These are phyloP conservation scores for Cheilosia urbana DNA, from an alignment of 2,888 invertebrate species.

Conservation along the genomic window DNA sequence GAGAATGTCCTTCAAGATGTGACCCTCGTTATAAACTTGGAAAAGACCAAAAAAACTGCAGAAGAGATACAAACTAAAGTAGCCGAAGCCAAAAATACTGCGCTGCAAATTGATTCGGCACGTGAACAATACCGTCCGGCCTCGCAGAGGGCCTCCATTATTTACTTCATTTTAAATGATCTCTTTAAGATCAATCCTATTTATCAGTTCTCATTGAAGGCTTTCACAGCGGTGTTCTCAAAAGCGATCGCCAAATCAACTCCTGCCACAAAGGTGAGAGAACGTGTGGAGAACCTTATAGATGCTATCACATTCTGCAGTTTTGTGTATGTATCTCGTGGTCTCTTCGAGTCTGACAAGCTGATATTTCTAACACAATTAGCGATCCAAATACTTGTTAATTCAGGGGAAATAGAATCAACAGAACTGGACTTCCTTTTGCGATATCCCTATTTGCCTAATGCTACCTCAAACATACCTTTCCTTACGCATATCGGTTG, in stretches of 20 bases:
- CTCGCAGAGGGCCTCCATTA: conserved; percentile 92
- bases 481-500: conserved; percentile 92
- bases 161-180: conserved; percentile 97
- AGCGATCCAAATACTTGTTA: conserved; percentile 88
- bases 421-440: conserved; percentile 94
- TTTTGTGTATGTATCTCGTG: conserved; percentile 94
- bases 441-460: conserved; percentile 91
- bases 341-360: conserved; percentile 96
- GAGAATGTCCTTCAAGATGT: conserved; percentile 96
- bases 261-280: conserved; percentile 88
- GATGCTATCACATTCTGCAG: conserved; percentile 95
- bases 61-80: conserved; percentile 95
- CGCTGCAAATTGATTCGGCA: conserved; percentile 95
- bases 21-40: conserved; percentile 95
- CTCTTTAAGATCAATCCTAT: conserved; percentile 96
- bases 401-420: conserved; percentile 88
- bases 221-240: conserved; percentile 94
- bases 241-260: conserved; percentile 91
- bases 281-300: conserved; percentile 90
- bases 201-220: conserved; percentile 97
- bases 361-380: conserved; percentile 95
- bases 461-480: conserved; percentile 90
- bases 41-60: conserved; percentile 96
- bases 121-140: conserved; percentile 94
- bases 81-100: conserved; percentile 92